Conservation (phyloP, 2,888 invertebrate genomes). For the Slavum lentiscoides region DNA sequence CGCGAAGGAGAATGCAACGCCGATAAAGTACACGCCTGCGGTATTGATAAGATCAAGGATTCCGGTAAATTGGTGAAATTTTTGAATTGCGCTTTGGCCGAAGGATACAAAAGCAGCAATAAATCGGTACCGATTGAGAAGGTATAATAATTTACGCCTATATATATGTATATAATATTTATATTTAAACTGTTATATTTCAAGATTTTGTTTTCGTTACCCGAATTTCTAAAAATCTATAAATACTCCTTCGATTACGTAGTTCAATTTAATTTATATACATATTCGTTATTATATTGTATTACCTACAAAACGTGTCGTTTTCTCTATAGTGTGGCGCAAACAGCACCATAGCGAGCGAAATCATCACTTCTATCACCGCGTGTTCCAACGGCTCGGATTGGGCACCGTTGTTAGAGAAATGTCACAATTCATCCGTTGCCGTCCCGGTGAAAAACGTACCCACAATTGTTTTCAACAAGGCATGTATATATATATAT, state of each 20-base stretch:
- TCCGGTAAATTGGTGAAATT: background rate
- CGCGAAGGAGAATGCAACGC: constrained; percentile 12
- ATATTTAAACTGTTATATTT: no score
- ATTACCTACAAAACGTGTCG: background rate
- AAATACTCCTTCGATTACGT: no score
- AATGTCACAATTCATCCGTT: background rate
- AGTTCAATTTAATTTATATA: no score
- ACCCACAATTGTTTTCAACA: constrained; percentile 14
- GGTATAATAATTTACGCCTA: background rate
- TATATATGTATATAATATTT: no score
- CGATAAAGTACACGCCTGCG: constrained; percentile 37
- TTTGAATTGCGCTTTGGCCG: constrained; percentile 13
- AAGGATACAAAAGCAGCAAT: background rate
- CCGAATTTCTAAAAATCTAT: no score
- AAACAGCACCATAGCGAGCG: background rate
- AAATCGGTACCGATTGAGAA: background rate
- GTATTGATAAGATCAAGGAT: constrained; percentile 19
- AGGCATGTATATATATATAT: no score
- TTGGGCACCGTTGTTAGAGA: background rate
- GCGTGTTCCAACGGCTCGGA: background rate
- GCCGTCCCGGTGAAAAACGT: background rate
- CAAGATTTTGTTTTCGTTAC: no score
- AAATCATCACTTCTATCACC: background rate
- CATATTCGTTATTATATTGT: background rate
- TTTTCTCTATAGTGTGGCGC: constrained; percentile 22